These are phyloP conservation scores for Amblyjoppa fuscipennis DNA, from an alignment of 2,888 invertebrate species.

Conservation along the genomic window DNA sequence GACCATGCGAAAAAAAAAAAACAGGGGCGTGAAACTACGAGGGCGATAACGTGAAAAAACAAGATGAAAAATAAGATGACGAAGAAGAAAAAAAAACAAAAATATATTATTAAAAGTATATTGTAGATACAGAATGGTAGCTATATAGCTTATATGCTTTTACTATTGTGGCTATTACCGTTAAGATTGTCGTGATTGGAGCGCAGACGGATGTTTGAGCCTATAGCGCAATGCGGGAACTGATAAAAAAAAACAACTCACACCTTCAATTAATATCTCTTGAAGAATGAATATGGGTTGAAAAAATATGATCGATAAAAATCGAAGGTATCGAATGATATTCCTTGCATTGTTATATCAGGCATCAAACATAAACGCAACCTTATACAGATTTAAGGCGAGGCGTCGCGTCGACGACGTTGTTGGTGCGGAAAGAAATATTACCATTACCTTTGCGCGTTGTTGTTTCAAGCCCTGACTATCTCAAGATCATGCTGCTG, in stretches of 20 bases:
- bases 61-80: slow-evolving; percentile 45
- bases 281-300: not conserved
- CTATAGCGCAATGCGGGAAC: slow-evolving; percentile 28
- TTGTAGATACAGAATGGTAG: slow-evolving; percentile 80
- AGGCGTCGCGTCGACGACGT: slow-evolving; percentile 21
- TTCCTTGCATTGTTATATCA: not conserved
- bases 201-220: slow-evolving; percentile 43
- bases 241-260: not conserved
- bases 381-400: slow-evolving; percentile 19
- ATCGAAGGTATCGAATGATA: not conserved
- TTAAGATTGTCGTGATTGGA: slow-evolving; percentile 77
- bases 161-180: slow-evolving; percentile 83
- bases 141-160: slow-evolving; percentile 85
- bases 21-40: slow-evolving; percentile 33
- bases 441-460: slow-evolving; percentile 18
- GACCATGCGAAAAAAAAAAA: slow-evolving; percentile 42
- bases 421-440: slow-evolving; percentile 25
- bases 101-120: slow-evolving; percentile 70
- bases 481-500: slow-evolving; percentile 25
- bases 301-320: slow-evolving; percentile 9
- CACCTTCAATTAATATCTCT: not conserved
- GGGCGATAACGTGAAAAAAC: slow-evolving; percentile 34
- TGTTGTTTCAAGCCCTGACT: slow-evolving; percentile 30
- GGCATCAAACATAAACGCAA: not conserved
- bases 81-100: slow-evolving; percentile 51